Evolutionary conservation across 2,113 vertebrate species (phyloP).

Genomic region (Platanista minor): DNA sequence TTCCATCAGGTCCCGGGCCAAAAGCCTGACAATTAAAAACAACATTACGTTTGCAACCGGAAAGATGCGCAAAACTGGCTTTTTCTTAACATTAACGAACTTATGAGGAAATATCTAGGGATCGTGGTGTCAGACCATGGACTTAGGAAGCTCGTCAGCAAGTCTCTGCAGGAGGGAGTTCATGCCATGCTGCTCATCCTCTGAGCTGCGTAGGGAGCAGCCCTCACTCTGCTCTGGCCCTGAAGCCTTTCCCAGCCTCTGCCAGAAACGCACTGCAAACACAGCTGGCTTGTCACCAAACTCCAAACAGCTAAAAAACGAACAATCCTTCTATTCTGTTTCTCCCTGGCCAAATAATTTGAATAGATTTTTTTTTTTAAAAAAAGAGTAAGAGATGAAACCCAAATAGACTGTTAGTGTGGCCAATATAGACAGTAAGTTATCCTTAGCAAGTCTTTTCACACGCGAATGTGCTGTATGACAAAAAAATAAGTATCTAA

Average conservation of each 20-base stretch:
- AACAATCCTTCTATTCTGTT: neutral
- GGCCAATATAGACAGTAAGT: neutral
- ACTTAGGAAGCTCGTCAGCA: too few species aligned
- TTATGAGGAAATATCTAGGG: neutral
- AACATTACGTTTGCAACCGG: neutral
- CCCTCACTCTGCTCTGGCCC: neutral
- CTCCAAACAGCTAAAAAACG: neutral
- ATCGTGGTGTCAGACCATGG: neutral
- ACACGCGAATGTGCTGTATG: neutral
- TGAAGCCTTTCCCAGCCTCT: too few species aligned
- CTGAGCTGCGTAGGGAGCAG: neutral
- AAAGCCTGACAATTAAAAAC: neutral
- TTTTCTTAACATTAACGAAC: neutral
- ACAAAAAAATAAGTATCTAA: neutral
- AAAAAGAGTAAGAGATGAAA: neutral
- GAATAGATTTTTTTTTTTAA: neutral
- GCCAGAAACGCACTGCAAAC: neutral
- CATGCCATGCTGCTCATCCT: rapidly evolving
- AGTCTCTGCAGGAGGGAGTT: neutral
- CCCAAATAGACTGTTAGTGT: neutral
- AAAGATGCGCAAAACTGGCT: neutral
- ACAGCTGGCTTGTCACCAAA: neutral
- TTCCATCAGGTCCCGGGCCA: neutral
- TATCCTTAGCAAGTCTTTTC: neutral
- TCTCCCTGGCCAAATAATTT: neutral